Evolutionary conservation across 2,113 vertebrate species (phyloP).

Genomic region (human): GRCh38 chr15:85099001-85099500

Average conservation of each 20-base stretch:
- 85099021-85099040: background rate
- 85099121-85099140: fast-evolving
- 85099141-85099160: background rate
- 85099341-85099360: background rate
- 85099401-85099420: slow-evolving; percentile 47
- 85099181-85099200: background rate
- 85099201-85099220: fast-evolving
- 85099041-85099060: background rate
- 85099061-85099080: background rate
- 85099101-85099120: fast-evolving
- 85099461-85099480: slow-evolving; percentile 8
- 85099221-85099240: background rate
- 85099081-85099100: background rate
- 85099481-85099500: background rate
- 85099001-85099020: background rate
- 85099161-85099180: too few relatives aligned
- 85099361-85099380: background rate
- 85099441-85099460: background rate
- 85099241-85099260: background rate
- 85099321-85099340: fast-evolving
- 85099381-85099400: background rate
- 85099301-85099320: background rate
- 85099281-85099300: fast-evolving
- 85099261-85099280: too few relatives aligned
- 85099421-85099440: slow-evolving; percentile 38